Base-by-base conservation (phyloP, 2,797 vertebrate genomes). In the Clarias fuscus region DNA sequence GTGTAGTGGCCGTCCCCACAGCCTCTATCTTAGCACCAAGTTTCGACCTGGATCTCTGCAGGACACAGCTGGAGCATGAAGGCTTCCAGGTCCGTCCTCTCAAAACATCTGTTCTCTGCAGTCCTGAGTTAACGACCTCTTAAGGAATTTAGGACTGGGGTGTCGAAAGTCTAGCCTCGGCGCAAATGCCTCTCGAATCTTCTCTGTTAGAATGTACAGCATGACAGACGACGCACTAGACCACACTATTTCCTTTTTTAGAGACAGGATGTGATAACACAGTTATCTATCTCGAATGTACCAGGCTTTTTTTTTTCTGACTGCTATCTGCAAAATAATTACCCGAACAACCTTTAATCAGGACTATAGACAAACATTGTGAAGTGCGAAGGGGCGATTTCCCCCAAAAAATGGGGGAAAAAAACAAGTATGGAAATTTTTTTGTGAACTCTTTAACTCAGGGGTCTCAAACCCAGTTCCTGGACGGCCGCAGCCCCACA, bases 31-130 rank as follows among this genome's bases (percentile, higher is more conserved):
- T 95, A 4, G 91, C 90, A 82, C 95, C 93, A 10, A 90, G 73
- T 13, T 96, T 96, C 82, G 92, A 96, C 88, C 89, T 96, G 80
- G 82, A 90, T 27, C 79, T 86, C 82, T 95, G 95, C 68, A 93
- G 90, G 1, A 83, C 88, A 75, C 89, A 86, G 67, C 90, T 96
- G 88, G 93, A 95, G 88, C 87, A 79, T 24, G 37, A 91, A 0
- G 94, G 95, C 83, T 95, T 96, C 82, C 92, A 95, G 93, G 96
- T 95, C 40, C 71, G 88, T 85, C 3, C 2, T 6, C n/a, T 72
- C 56, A 20, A 58, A 61, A 68, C n/a, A 65, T 37, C 64, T 37
- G 3, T 58, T 10, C 43, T 27, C 58, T 5, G 30, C 37, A 27
- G 17, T 24, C 22, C 48, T 58, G 58, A 58, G 37, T 37, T 18